Evolutionary conservation across 2,113 vertebrate genomes (phyloP).

Genomic region (Chlorodrepanis virens): DNA sequence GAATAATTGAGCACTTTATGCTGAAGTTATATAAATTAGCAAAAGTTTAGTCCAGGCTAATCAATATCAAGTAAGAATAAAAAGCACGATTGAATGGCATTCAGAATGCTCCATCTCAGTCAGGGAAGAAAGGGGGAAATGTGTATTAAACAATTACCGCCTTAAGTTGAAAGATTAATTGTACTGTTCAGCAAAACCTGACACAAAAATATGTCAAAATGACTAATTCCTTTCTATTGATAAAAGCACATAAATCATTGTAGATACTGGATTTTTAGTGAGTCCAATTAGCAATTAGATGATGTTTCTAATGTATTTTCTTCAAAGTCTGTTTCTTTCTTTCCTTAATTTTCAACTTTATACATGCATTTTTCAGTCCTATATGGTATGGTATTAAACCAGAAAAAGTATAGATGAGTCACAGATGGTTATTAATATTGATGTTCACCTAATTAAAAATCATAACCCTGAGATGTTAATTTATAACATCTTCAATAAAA

Average conservation of each 20-base stretch:
- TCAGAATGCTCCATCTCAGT: neutral
- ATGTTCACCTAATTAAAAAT: conserved; percentile 53
- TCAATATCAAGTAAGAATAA: conserved; percentile 7
- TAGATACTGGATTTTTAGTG: conserved; percentile 21
- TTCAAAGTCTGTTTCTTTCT: conserved; percentile 12
- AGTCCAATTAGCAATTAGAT: conserved; percentile 56
- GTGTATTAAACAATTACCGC: neutral
- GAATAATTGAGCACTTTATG: neutral
- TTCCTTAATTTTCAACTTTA: conserved; percentile 23
- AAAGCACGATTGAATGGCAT: neutral
- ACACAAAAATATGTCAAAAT: neutral
- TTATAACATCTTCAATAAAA: neutral
- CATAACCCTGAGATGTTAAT: neutral
- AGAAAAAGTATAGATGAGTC: neutral
- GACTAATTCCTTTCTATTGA: conserved; percentile 29
- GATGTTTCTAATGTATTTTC: conserved; percentile 43
- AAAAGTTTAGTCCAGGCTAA: conserved; percentile 34
- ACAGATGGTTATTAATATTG: conserved; percentile 47
- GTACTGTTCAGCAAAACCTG: conserved; percentile 25
- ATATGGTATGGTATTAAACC: neutral
- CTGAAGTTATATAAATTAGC: neutral
- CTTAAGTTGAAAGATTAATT: conserved; percentile 62
- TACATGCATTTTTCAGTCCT: neutral
- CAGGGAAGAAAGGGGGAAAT: conserved; percentile 14
- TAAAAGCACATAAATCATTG: conserved; percentile 49